A percentile compares a stretch with the other conserved stretches of the same genome.
These are phyloP conservation scores for Brachypodius melanocephalos DNA, from an alignment of 2,113 vertebrate genomes.

Conservation along the genomic window DNA sequence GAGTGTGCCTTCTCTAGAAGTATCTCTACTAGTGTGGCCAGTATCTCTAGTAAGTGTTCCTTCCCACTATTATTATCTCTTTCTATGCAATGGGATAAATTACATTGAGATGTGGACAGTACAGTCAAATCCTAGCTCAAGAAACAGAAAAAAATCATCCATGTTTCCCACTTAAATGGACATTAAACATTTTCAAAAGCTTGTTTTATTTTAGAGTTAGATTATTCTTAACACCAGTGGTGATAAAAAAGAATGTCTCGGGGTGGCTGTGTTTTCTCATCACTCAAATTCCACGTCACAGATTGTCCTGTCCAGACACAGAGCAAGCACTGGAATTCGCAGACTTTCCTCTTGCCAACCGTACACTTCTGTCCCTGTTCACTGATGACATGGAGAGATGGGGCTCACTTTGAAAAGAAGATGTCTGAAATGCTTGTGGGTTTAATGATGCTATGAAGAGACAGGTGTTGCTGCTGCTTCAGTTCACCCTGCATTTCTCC, in stretches of 20 bases:
- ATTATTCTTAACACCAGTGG: background rate
- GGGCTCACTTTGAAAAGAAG: background rate
- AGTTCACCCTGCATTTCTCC: background rate
- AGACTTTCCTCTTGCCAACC: background rate
- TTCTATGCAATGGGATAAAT: background rate
- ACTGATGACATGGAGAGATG: background rate
- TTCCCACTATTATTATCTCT: background rate
- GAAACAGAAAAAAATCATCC: background rate
- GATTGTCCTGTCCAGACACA: background rate
- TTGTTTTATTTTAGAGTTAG: background rate
- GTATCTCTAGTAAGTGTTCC: background rate
- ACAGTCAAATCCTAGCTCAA: background rate
- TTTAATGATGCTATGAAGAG: background rate
- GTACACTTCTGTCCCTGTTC: background rate
- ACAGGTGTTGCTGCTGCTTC: background rate
- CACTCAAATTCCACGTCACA: background rate
- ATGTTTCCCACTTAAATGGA: background rate
- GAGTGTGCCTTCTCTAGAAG: background rate
- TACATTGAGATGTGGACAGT: background rate
- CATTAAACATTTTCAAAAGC: background rate
- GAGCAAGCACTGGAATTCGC: background rate
- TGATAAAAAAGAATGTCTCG: background rate
- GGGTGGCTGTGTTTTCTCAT: background rate
- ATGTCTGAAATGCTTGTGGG: background rate
- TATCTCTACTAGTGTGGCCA: background rate